phyloP scores from a whole-genome alignment of 1,140 invertebrate genomes.

The Mya arenaria region DNA sequence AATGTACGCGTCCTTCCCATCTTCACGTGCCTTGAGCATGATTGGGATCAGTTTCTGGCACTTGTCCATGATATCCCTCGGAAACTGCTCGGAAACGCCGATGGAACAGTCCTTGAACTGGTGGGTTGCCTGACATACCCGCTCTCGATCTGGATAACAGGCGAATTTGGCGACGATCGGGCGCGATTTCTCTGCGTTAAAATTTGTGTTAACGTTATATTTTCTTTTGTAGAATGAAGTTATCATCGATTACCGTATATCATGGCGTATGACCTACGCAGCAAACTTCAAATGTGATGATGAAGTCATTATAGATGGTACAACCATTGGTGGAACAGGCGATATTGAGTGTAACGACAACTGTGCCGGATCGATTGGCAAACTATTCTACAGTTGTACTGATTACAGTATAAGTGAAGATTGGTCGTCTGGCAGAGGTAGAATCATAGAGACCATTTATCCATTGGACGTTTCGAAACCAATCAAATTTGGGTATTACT shows the following conservation, averaged over 20 bases:
- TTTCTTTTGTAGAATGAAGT: constrained; percentile 3
- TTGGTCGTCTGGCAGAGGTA: constrained; percentile 3
- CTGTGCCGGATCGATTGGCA: neutral
- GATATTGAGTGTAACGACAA: neutral
- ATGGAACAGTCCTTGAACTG: too few species aligned
- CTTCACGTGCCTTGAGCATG: too few species aligned
- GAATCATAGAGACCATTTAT: neutral
- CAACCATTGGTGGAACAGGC: neutral
- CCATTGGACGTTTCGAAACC: neutral
- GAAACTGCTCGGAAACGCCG: too few species aligned
- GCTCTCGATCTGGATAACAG: too few species aligned
- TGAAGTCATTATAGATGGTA: neutral
- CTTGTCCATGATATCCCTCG: too few species aligned
- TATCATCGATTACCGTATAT: constrained; percentile 9
- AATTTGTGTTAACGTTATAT: neutral
- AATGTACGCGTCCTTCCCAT: too few species aligned
- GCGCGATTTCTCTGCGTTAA: too few species aligned
- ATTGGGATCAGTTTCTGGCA: too few species aligned
- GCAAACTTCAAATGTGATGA: neutral
- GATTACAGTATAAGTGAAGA: constrained; percentile 5
- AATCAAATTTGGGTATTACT: too few species aligned
- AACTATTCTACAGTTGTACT: neutral
- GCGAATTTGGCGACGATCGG: too few species aligned
- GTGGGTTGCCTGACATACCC: too few species aligned
- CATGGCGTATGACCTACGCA: neutral